These are phyloP conservation scores for Nasonia vitripennis DNA, from an alignment of 1,140 invertebrate genomes.

Conservation along the genomic window DNA sequence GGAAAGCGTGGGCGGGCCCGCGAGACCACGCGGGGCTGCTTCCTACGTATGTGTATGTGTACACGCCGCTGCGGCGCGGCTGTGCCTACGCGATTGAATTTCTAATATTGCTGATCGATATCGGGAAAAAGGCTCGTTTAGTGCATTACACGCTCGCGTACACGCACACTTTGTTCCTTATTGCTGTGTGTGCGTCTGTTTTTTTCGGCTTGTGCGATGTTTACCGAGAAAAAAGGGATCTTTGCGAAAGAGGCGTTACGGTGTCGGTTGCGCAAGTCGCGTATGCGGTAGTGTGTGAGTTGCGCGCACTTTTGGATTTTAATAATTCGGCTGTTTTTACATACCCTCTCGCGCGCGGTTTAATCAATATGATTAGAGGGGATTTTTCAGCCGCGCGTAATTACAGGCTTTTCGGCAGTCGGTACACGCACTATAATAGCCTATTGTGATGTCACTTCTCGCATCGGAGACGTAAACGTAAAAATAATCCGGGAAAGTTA, in stretches of 20 bases:
- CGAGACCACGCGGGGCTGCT: conserved; percentile 16
- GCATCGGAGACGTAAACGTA: not conserved
- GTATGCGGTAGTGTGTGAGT: not conserved
- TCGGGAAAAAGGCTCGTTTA: conserved; percentile 44
- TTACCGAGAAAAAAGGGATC: not conserved
- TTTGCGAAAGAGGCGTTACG: conserved; percentile 18
- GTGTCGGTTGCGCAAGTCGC: not conserved
- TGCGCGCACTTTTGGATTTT: not conserved
- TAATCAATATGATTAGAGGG: not conserved
- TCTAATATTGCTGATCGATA: conserved; percentile 54
- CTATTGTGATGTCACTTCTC: conserved; percentile 12
- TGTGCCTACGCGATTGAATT: conserved; percentile 50
- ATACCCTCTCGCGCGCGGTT: not conserved
- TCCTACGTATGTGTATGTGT: conserved; percentile 33
- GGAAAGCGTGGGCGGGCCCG: conserved; percentile 49
- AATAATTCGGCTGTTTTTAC: not conserved
- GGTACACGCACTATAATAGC: not conserved
- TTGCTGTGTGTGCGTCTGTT: not conserved
- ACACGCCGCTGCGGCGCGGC: not conserved
- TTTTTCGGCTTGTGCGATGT: not conserved
- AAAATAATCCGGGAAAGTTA: conserved; percentile 13
- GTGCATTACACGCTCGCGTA: conserved; percentile 9
- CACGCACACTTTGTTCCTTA: conserved; percentile 17
- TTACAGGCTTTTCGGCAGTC: not conserved
- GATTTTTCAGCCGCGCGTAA: not conserved